phyloP scores from a whole-genome alignment of 2,113 vertebrate genomes.

The Leptosomus discolor region DNA sequence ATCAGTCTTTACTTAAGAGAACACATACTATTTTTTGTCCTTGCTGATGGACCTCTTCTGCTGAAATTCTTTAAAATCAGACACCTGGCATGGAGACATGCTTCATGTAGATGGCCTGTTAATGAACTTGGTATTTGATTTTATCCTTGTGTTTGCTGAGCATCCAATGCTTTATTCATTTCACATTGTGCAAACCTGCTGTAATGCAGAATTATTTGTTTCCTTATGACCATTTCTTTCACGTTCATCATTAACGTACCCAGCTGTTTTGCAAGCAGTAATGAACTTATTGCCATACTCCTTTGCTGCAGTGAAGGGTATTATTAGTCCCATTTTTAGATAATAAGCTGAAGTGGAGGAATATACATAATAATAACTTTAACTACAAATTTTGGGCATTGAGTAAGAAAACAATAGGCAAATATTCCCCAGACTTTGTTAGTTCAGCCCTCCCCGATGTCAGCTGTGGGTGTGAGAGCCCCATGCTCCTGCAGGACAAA shows the following conservation, averaged over 20 bases:
- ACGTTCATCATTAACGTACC: background rate
- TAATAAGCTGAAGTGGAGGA: background rate
- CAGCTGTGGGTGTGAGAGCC: background rate
- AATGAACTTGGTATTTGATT: background rate
- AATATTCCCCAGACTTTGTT: background rate
- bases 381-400: background rate
- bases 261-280: background rate
- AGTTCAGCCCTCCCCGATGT: background rate
- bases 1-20: slow-evolving; percentile 12
- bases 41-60: background rate
- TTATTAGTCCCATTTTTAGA: slow-evolving; percentile 1
- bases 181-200: background rate
- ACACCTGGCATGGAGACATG: background rate
- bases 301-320: background rate
- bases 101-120: background rate
- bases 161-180: background rate
- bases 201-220: slow-evolving; percentile 5
- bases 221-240: background rate
- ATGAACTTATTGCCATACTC: background rate
- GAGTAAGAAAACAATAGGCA: background rate
- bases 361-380: background rate
- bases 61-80: background rate
- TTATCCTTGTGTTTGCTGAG: background rate
- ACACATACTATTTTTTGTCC: background rate
- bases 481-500: background rate